These are phyloP conservation scores for Grapholita molesta DNA, from an alignment of 1,140 invertebrate genomes.

Conservation along the genomic window DNA sequence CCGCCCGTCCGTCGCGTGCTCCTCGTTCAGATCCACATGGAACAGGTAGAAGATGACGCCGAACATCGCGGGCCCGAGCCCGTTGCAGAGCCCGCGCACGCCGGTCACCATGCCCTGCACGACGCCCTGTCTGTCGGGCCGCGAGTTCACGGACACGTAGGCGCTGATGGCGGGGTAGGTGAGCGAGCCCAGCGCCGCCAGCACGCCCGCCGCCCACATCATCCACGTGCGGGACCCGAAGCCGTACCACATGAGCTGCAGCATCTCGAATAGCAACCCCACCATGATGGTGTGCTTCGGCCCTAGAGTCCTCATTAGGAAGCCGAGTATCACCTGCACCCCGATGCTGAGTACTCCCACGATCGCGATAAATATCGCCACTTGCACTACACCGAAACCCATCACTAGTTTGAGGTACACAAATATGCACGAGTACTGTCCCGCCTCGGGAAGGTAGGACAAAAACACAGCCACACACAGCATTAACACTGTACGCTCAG, in stretches of 20 bases:
- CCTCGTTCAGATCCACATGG: slow-evolving; percentile 96
- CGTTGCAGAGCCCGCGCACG: slow-evolving; percentile 95
- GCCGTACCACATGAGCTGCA: slow-evolving; percentile 98
- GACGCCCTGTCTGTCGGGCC: slow-evolving; percentile 97
- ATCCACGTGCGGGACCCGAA: slow-evolving; percentile 89
- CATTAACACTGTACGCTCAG: slow-evolving; percentile 97
- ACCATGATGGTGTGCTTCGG: slow-evolving; percentile 98
- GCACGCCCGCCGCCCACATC: slow-evolving; percentile 98
- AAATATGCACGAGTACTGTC: slow-evolving; percentile 99
- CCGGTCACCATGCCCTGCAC: slow-evolving; percentile 99
- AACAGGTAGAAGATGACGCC: slow-evolving; percentile 99
- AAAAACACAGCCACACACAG: slow-evolving; percentile 98
- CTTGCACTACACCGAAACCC: slow-evolving; percentile 96
- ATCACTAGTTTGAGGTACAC: slow-evolving; percentile 99
- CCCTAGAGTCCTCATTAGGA: slow-evolving; percentile 92
- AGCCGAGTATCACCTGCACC: slow-evolving; percentile 94
- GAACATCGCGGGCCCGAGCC: slow-evolving; percentile 96
- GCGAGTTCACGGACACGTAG: slow-evolving; percentile 98
- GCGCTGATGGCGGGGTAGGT: slow-evolving; percentile 99
- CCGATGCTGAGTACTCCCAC: slow-evolving; percentile 98
- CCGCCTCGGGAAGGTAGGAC: slow-evolving; percentile 98
- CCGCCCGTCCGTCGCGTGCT: slow-evolving; percentile 63
- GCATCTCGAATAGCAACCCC: slow-evolving; percentile 96
- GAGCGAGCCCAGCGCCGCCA: slow-evolving; percentile 96
- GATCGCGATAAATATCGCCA: slow-evolving; percentile 98